Conservation (phyloP, 2,888 invertebrate genomes). For the Diaphora mendica region DNA sequence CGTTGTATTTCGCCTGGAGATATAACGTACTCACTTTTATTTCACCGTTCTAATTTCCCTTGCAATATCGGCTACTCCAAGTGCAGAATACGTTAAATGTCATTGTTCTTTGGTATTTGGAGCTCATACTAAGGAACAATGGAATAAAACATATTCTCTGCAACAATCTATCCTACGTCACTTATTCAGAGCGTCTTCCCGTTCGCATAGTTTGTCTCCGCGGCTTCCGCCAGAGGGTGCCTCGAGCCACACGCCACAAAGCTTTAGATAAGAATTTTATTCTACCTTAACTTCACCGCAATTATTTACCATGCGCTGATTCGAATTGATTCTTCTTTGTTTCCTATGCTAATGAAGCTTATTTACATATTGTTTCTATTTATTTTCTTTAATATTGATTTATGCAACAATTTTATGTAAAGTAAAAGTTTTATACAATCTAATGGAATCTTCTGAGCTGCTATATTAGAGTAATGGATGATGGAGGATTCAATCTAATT, state of each 20-base stretch:
- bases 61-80: not conserved
- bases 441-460: no score
- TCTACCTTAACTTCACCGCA: slow-evolving; percentile 47
- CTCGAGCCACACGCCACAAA: slow-evolving; percentile 43
- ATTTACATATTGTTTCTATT: slow-evolving; percentile 13
- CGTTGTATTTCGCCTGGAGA: not conserved
- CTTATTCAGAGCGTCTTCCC: slow-evolving; percentile 65
- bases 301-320: slow-evolving; percentile 44
- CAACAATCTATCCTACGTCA: slow-evolving; percentile 51
- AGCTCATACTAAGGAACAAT: not conserved
- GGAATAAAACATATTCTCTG: slow-evolving; percentile 34
- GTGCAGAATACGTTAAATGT: not conserved
- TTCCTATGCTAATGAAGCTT: slow-evolving; percentile 38
- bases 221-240: slow-evolving; percentile 59
- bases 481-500: no score
- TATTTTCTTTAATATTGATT: not conserved
- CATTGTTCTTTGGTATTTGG: not conserved
- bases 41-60: not conserved
- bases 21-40: not conserved
- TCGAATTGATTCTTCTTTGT: slow-evolving; percentile 49
- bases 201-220: slow-evolving; percentile 66
- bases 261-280: slow-evolving; percentile 65
- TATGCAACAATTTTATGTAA: not conserved
- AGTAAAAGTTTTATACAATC: no score
- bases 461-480: no score